phyloP scores from a whole-genome alignment of 2,113 vertebrate genomes.

The Strix aluco region DNA sequence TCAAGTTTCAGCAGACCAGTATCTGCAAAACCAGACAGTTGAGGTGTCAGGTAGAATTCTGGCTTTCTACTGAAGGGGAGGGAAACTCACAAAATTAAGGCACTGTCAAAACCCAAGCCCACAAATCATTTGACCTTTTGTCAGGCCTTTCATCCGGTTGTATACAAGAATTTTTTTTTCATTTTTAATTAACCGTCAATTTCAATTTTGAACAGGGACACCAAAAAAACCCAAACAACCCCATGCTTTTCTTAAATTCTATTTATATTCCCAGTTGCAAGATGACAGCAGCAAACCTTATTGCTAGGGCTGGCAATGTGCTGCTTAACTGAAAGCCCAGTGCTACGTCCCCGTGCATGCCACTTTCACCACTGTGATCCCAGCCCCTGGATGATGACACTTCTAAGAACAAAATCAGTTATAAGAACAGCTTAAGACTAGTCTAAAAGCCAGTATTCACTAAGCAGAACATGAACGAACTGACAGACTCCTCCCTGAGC shows the following conservation, averaged over 20 bases:
- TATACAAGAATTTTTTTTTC: not conserved
- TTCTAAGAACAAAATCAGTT: not conserved
- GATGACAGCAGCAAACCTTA: not conserved
- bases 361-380: not conserved
- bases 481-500: constrained; percentile 2
- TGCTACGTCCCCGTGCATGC: not conserved
- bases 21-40: not conserved
- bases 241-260: not conserved
- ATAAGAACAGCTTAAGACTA: not conserved
- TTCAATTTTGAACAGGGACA: not conserved
- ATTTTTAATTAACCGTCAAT: not conserved
- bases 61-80: not conserved
- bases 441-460: not conserved
- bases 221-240: not conserved
- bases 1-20: not conserved
- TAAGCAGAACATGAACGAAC: not conserved
- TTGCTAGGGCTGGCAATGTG: not conserved
- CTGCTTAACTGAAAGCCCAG: not conserved
- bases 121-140: not conserved
- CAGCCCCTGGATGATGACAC: not conserved
- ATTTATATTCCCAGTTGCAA: not conserved
- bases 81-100: constrained; percentile 47
- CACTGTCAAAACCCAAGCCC: constrained; percentile 39
- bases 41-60: not conserved
- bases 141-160: not conserved